Percentiles rank a stretch among this genome's conserved stretches.
These are phyloP conservation scores for Catocala nupta DNA, from an alignment of 2,888 invertebrate genomes.

Conservation along the genomic window DNA sequence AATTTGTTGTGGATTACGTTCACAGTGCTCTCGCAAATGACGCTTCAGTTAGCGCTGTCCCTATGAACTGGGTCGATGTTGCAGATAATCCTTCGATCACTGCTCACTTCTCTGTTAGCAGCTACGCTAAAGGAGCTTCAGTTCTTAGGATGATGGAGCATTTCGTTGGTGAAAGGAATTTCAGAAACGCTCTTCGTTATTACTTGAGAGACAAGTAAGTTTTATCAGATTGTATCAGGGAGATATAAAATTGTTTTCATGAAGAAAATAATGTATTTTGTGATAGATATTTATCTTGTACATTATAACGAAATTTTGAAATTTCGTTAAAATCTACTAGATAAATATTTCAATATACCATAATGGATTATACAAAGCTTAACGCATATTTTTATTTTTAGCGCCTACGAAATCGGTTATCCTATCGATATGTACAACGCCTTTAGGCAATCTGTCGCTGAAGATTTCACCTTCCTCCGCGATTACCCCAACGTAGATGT, in stretches of 20 bases:
- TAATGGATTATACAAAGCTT: neutral
- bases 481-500: constrained; percentile 66
- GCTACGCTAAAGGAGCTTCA: constrained; percentile 90
- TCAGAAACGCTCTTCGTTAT: constrained; percentile 85
- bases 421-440: constrained; percentile 74
- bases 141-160: constrained; percentile 90
- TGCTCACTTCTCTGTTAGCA: constrained; percentile 89
- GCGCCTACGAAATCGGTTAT: constrained; percentile 72
- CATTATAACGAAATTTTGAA: no score
- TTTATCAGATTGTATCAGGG: neutral
- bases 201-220: constrained; percentile 88
- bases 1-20: constrained; percentile 90
- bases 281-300: no score
- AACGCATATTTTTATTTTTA: constrained; percentile 40
- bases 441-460: constrained; percentile 65
- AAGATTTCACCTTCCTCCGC: constrained; percentile 63
- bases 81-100: constrained; percentile 83
- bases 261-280: neutral
- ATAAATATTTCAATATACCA: no score
- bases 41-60: constrained; percentile 71
- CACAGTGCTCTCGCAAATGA: constrained; percentile 89
- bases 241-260: no score
- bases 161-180: constrained; percentile 85
- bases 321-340: no score
- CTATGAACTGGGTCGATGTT: constrained; percentile 86